phyloP scores from a whole-genome alignment of 2,113 vertebrate genomes.

The Garra rufa region DNA sequence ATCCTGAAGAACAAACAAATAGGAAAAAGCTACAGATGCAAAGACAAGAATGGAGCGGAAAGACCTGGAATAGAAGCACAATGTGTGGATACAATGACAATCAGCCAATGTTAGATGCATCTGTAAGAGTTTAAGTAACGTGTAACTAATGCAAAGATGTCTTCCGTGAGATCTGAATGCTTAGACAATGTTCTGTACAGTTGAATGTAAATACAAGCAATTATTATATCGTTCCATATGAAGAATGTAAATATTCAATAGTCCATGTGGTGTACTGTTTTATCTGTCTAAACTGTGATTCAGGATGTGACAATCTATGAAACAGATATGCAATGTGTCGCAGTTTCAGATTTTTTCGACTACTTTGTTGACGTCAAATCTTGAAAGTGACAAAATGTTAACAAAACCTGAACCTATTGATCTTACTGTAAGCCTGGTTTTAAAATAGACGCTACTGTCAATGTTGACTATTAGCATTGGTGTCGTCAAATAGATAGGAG shows the following conservation, averaged over 20 bases:
- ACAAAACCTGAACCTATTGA: neutral
- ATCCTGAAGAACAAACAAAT: constrained; percentile 53
- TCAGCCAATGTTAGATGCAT: constrained; percentile 64
- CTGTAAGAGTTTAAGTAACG: constrained; percentile 23
- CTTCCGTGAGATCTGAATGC: constrained; percentile 73
- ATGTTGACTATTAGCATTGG: neutral
- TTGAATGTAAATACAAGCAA: constrained; percentile 59
- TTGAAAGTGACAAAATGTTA: neutral
- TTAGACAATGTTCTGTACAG: constrained; percentile 63
- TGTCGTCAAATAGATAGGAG: neutral
- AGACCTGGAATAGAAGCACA: constrained; percentile 10
- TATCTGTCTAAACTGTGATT: constrained; percentile 71
- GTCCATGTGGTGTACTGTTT: constrained; percentile 45
- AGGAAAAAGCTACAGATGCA: constrained; percentile 25
- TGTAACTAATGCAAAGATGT: constrained; percentile 55
- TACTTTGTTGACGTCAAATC: neutral
- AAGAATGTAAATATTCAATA: constrained; percentile 56
- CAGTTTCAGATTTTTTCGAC: constrained; percentile 56
- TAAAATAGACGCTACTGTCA: neutral
- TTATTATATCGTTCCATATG: constrained; percentile 43
- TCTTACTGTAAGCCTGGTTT: neutral
- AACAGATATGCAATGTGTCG: constrained; percentile 52
- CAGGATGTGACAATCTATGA: constrained; percentile 76
- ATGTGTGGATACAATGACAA: constrained; percentile 62
- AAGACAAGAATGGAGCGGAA: neutral